Base-by-base conservation (phyloP, 2,113 vertebrate species). In the Shinisaurus crocodilurus region DNA sequence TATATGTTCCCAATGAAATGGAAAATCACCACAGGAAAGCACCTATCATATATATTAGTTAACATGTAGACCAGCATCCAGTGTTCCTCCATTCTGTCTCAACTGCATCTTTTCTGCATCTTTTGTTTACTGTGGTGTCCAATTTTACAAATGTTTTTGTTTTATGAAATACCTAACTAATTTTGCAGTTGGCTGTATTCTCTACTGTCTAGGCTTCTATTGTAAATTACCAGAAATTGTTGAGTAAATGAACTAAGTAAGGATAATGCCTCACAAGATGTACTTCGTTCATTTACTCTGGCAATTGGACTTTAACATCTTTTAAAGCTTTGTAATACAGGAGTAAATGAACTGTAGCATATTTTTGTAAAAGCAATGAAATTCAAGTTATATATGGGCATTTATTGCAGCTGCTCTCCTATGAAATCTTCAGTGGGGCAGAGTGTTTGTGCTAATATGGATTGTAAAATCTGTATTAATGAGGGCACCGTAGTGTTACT, bases 311-410 rank as follows among this genome's bases (percentile, higher is more conserved):
- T 69, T 69, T 79, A 85, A 85, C 60, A 90, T 90, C 70, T 43
- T 85, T 77, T 86, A 90, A 90, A 85, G 74, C 34, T 57, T 85
- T 80, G 63, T 90, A 69, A 69, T 90, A 90, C 34, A 54, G 34
- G 18, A 85, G 74, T 34, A 90, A 90, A 90, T 69, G 82, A 79
- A 79, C 63, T 40, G 74, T 69, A 77, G 82, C 72, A 50, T 83
- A 84, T 89, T 89, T 82, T 89, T 85, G 57, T 75, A 84, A 85
- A 89, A 89, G 82, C 82, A 77, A 89, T 89, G 72, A 89, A 89
- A 85, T 65, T 23, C 70, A 74, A 89, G 69, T 60, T 89, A 74
- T 82, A 83, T 43, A 74, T 80, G 45, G 69, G 10, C 80, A 72
- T 75, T 82, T 74, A 82, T 82, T 83, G 69, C 67, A 83, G 67